phyloP scores from a whole-genome alignment of 2,797 vertebrate species.

The Phrynocephalus vlangalii region DNA sequence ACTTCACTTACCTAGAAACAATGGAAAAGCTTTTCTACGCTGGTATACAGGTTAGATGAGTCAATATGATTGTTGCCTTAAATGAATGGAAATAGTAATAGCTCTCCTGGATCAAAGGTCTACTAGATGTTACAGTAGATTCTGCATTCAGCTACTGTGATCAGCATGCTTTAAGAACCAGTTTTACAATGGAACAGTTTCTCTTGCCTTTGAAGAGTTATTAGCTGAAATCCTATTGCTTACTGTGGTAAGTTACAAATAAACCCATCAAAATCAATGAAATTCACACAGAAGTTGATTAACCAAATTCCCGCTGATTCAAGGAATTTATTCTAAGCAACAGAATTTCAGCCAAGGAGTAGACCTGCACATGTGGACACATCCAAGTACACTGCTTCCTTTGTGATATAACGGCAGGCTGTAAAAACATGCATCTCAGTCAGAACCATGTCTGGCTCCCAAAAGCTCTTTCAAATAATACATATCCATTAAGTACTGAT shows the following conservation, averaged over 20 bases:
- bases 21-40: no score
- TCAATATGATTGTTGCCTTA: background rate
- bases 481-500: background rate
- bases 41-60: background rate
- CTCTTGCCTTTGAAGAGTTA: background rate
- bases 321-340: no score
- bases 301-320: no score
- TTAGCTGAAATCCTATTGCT: background rate
- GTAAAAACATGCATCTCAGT: no score
- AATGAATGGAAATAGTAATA: background rate
- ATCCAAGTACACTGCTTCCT: background rate
- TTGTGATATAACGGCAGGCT: background rate
- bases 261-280: background rate
- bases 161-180: background rate
- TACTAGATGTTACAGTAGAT: background rate
- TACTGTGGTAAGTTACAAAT: background rate
- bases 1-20: no score
- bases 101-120: background rate
- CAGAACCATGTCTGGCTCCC: no score
- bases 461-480: background rate
- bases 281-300: no score
- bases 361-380: background rate
- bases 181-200: background rate
- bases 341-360: background rate
- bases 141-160: background rate